These are phyloP conservation scores for Nymphalis io DNA, from an alignment of 1,140 invertebrate genomes.

Conservation along the genomic window DNA sequence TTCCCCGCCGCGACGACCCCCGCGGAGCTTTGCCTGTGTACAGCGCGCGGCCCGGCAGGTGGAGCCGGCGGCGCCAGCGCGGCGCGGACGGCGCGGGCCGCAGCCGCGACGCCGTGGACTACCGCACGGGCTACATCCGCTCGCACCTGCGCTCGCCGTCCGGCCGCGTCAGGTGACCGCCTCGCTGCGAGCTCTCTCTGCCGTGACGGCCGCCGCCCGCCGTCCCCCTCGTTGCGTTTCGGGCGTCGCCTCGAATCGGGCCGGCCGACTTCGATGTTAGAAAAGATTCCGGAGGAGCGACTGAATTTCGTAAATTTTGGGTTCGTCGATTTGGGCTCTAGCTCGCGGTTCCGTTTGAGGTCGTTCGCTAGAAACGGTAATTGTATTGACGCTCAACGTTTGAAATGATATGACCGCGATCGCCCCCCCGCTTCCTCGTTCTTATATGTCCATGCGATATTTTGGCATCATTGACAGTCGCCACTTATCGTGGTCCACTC, in stretches of 20 bases:
- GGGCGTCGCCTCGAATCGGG: not conserved
- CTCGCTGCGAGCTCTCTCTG: constrained; percentile 17
- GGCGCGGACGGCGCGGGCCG: constrained; percentile 82
- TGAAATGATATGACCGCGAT: not conserved
- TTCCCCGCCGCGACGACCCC: not conserved
- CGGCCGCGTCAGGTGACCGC: constrained; percentile 90
- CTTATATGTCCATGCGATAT: not conserved
- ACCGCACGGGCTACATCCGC: constrained; percentile 94
- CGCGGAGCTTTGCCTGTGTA: not conserved
- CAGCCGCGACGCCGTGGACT: constrained; percentile 86
- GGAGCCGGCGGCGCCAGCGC: constrained; percentile 81
- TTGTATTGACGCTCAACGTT: not conserved
- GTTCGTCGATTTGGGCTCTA: not conserved
- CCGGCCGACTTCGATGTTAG: not conserved
- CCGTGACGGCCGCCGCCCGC: not conserved
- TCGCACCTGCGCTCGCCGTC: constrained; percentile 94
- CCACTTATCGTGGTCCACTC: too few species aligned
- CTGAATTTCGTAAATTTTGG: not conserved
- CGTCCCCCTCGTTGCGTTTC: not conserved
- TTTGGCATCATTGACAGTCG: too few species aligned
- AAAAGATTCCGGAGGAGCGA: not conserved
- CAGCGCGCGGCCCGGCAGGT: constrained; percentile 49
- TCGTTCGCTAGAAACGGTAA: not conserved
- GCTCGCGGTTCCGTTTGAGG: not conserved
- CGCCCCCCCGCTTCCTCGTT: not conserved